A percentile compares a stretch with the other conserved stretches of the same genome.
Conservation (phyloP, 2,888 invertebrate species). For the Artemia sinica region DNA sequence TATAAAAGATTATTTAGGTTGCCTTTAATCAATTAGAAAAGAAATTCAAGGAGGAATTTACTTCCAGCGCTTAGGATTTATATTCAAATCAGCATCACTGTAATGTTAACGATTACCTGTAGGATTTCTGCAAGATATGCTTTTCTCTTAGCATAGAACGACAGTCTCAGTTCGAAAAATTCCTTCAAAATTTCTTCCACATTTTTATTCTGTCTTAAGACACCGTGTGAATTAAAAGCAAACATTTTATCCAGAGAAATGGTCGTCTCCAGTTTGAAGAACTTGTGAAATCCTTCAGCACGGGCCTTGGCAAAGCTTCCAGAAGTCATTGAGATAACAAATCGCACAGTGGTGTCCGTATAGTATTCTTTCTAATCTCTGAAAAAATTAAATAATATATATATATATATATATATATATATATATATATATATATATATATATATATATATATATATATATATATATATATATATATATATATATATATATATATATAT, state of each 20-base stretch:
- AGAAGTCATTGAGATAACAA: conserved; percentile 56
- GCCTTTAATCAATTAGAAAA: no score
- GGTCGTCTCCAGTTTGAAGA: conserved; percentile 72
- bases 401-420: no score
- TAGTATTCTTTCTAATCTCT: conserved; percentile 72
- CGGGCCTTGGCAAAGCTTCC: conserved; percentile 61
- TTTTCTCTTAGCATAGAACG: conserved; percentile 67
- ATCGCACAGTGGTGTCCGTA: conserved; percentile 83
- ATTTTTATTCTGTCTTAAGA: conserved; percentile 50
- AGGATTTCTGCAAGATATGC: conserved; percentile 74
- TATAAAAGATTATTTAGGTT: no score
- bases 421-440: no score
- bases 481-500: no score
- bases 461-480: no score
- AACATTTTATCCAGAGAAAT: conserved; percentile 69
- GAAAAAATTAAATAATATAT: no score
- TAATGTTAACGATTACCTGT: conserved; percentile 31
- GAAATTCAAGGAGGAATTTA: no score
- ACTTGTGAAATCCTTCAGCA: conserved; percentile 74
- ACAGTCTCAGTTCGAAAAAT: conserved; percentile 61
- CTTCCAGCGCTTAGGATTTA: no score
- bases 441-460: no score
- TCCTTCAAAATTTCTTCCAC: conserved; percentile 62
- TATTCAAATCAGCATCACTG: no score
- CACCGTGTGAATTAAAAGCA: conserved; percentile 44